These are phyloP conservation scores for Cyclura pinguis DNA, from an alignment of 2,797 vertebrate species.

Conservation along the genomic window DNA sequence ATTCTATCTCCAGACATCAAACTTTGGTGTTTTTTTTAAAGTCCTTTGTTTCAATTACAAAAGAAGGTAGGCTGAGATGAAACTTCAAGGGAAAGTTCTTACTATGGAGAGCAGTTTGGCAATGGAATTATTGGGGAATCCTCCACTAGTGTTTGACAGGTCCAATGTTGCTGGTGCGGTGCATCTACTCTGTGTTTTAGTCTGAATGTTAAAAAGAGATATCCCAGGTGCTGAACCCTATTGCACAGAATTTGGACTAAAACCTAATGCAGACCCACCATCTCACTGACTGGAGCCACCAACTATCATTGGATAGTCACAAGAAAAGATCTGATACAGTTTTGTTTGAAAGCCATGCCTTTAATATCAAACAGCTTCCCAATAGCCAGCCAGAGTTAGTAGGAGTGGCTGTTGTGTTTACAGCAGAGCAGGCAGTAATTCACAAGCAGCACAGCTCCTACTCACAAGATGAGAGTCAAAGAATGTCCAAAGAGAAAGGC, in stretches of 20 bases:
- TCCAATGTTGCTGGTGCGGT: too few species aligned
- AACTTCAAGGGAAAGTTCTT: not conserved
- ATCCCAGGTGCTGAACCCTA: too few species aligned
- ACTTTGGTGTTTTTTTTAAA: not conserved
- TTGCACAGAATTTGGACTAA: too few species aligned
- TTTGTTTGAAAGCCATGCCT: not conserved
- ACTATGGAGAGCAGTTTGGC: not conserved
- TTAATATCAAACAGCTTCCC: not conserved
- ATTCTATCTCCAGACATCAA: not conserved
- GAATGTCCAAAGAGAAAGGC: too few species aligned
- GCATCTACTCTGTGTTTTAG: too few species aligned
- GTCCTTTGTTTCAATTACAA: not conserved
- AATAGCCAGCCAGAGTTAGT: not conserved
- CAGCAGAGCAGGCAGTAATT: too few species aligned
- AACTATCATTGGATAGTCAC: not conserved
- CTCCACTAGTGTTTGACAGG: too few species aligned
- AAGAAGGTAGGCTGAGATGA: not conserved
- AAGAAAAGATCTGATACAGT: not conserved
- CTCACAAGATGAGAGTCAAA: too few species aligned
- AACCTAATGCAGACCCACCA: too few species aligned
- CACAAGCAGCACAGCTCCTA: too few species aligned
- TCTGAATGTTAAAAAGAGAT: too few species aligned
- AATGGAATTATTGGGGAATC: not conserved
- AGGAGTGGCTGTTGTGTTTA: not conserved
- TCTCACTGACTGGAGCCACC: too few species aligned